phyloP scores from a whole-genome alignment of 2,113 vertebrate genomes.

The Scomber japonicus region DNA sequence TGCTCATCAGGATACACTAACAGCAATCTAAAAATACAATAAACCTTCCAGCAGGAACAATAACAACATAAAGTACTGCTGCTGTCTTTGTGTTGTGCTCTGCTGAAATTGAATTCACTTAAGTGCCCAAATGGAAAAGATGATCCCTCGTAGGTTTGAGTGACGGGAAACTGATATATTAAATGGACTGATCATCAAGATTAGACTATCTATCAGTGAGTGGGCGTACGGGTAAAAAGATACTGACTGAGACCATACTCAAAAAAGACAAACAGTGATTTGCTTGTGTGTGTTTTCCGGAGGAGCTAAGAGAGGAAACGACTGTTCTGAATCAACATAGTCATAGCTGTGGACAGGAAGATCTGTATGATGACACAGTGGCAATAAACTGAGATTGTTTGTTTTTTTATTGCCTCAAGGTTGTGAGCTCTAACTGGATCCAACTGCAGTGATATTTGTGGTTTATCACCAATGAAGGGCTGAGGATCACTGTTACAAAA shows the following conservation, averaged over 20 bases:
- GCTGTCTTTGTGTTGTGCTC: constrained; percentile 7
- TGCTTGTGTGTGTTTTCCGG: constrained; percentile 21
- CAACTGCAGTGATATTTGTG: not conserved
- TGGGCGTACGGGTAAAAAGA: constrained; percentile 9
- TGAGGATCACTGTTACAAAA: not conserved
- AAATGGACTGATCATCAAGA: constrained; percentile 40
- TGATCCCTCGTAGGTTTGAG: constrained; percentile 21
- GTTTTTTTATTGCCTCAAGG: constrained; percentile 1
- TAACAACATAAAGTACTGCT: not conserved
- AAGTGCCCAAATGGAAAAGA: constrained; percentile 16
- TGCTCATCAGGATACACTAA: constrained; percentile 22
- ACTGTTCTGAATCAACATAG: constrained; percentile 17
- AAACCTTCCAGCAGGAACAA: constrained; percentile 5
- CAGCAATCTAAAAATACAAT: constrained; percentile 24
- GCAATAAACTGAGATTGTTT: constrained; percentile 32
- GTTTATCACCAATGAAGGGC: not conserved
- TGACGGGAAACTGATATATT: constrained; percentile 38
- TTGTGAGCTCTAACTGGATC: constrained; percentile 15
- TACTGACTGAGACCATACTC: not conserved
- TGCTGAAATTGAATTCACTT: constrained; percentile 40
- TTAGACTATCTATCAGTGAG: constrained; percentile 36
- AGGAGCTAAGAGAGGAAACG: constrained; percentile 50
- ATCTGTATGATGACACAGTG: constrained; percentile 4
- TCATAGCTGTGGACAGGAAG: constrained; percentile 12
- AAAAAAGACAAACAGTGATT: constrained; percentile 19